phyloP scores from a whole-genome alignment of 2,888 invertebrate species.

The Drosophila austrosaltans region DNA sequence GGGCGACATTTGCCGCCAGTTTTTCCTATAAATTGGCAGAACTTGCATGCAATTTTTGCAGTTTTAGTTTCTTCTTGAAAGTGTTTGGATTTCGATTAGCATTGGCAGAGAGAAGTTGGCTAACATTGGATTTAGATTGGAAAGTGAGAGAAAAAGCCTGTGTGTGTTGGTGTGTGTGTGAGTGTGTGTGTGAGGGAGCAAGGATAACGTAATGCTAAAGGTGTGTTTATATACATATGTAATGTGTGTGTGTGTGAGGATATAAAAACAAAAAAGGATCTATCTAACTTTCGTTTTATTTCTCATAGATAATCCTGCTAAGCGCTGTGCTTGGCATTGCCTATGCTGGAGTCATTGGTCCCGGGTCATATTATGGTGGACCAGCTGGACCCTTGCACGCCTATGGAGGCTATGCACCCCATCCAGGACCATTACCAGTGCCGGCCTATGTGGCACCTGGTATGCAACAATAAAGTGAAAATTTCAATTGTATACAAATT shows the following conservation, averaged over 20 bases:
- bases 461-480: constrained; percentile 30
- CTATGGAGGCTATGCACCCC: constrained; percentile 73
- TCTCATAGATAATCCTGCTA: constrained; percentile 71
- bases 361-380: constrained; percentile 70
- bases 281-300: background rate
- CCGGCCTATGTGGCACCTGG: constrained; percentile 71
- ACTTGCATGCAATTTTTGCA: constrained; percentile 61
- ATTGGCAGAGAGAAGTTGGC: constrained; percentile 51
- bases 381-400: constrained; percentile 64
- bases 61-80: constrained; percentile 64
- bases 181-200: constrained; percentile 33
- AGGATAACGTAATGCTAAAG: constrained; percentile 77
- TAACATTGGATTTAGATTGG: constrained; percentile 46
- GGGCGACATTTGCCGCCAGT: constrained; percentile 79
- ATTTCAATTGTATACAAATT: background rate
- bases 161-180: constrained; percentile 27
- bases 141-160: constrained; percentile 24
- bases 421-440: constrained; percentile 55
- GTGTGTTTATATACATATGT: constrained; percentile 48
- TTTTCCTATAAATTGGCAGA: constrained; percentile 67
- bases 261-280: background rate
- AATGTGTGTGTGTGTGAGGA: background rate
- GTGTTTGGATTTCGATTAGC: constrained; percentile 40
- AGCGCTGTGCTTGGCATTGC: constrained; percentile 71
- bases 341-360: constrained; percentile 76